Evolutionary conservation across 2,888 invertebrate species (phyloP).

Genomic region (Hirudinaria manillensis): DNA sequence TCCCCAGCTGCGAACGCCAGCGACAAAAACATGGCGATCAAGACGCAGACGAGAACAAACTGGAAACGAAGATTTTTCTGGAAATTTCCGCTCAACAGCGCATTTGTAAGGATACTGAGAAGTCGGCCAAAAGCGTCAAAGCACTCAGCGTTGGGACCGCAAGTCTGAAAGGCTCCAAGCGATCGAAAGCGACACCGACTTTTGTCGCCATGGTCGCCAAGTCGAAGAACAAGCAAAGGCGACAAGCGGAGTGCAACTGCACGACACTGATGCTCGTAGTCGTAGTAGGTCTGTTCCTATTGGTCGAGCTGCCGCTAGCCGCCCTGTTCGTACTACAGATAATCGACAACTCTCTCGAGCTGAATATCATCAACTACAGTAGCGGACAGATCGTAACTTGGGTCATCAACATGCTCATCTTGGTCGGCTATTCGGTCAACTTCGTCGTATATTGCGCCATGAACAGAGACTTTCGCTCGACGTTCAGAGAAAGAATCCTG

Average conservation of each 20-base stretch:
- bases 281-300: slow-evolving; percentile 21
- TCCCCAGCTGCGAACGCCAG: too few relatives aligned
- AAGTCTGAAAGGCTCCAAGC: too few relatives aligned
- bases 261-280: slow-evolving; percentile 22
- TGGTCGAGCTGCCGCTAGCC: slow-evolving; percentile 25
- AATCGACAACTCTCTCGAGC: slow-evolving; percentile 14
- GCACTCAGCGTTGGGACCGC: too few relatives aligned
- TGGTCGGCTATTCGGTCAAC: slow-evolving; percentile 23
- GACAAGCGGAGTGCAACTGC: slow-evolving; percentile 13
- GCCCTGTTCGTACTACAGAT: slow-evolving; percentile 15
- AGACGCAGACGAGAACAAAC: too few relatives aligned
- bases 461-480: slow-evolving; percentile 19
- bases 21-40: too few relatives aligned
- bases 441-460: slow-evolving; percentile 28
- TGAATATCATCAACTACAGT: background rate
- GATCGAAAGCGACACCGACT: background rate
- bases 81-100: too few relatives aligned
- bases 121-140: too few relatives aligned
- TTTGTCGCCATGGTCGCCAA: background rate
- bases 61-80: too few relatives aligned
- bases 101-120: too few relatives aligned
- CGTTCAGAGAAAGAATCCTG: background rate
- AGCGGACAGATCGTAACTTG: background rate
- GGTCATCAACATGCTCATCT: slow-evolving; percentile 14
- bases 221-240: slow-evolving; percentile 7